Base-by-base conservation (phyloP, 2,797 vertebrate species). In the Trachops cirrhosus region DNA sequence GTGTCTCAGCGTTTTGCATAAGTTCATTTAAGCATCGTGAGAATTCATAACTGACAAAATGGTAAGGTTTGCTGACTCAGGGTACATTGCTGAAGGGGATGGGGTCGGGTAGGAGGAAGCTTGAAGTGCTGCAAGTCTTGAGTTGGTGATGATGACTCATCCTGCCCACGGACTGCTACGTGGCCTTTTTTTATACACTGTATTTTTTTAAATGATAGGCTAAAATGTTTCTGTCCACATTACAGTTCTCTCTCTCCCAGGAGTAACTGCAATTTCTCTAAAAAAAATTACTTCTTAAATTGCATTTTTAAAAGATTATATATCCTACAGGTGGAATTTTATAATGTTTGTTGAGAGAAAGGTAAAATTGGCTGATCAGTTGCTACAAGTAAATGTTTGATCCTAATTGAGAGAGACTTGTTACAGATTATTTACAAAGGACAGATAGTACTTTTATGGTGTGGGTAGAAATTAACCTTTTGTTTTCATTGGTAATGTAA, bases 101-200 rank as follows among this genome's bases (percentile, higher is more conserved):
- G 95, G 97, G 97, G 98, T 95, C 95, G 29, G 97, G 98, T 98
- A 93, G 98, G 98, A 98, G 98, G 98, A 96, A 96, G 91, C 97
- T 89, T 64, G 86, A 97, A 97, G 95, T 97, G 96, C 93, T 71
- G 96, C 97, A 96, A 95, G 97, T 98, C 98, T 97, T 96, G 97
- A 98, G 98, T 97, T 97, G 97, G 39, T 59, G 97, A 95, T 98
- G 98, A 99, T 98, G 98, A 99, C 97, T 98, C 98, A 99, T 95
- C 97, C 97, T 97, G 97, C 98, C 98, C 98, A 97, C 97, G 86
- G 97, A 97, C 97, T 98, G 98, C 98, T 98, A 98, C 98, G 98
- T 99, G 98, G 98, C 98, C 93, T 94, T 98, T 96, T 93, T 90
- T 97, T 93, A 96, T 97, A 95, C 96, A 96, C 96, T 24, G 59